Conservation (phyloP, 2,113 vertebrate species). For the Anser brachyrhynchus region DNA sequence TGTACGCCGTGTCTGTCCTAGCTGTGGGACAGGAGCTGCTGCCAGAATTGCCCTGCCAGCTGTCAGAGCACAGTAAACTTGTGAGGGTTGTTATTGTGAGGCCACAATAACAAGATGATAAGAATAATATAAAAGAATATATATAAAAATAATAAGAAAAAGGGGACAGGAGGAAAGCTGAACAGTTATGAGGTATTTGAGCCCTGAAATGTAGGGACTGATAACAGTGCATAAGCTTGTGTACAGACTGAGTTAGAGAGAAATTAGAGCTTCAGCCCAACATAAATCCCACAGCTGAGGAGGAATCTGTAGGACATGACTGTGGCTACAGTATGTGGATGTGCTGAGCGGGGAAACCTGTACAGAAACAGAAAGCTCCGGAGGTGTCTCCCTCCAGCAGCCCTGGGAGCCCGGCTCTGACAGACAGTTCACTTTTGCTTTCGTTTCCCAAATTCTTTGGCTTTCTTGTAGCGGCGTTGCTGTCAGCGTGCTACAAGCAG, state of each 20-base stretch:
- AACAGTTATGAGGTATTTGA: neutral
- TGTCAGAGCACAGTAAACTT: neutral
- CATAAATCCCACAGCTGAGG: neutral
- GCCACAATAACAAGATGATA: too few species aligned
- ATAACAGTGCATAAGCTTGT: neutral
- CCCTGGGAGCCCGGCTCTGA: neutral
- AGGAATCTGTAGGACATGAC: neutral
- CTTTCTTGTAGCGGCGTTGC: rapidly evolving
- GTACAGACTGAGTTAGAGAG: neutral
- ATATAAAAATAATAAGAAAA: neutral
- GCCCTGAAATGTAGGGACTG: neutral
- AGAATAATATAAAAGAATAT: too few species aligned
- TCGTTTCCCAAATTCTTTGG: neutral
- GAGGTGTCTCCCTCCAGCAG: neutral
- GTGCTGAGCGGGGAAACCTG: neutral
- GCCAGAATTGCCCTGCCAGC: neutral
- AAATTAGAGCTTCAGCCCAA: neutral
- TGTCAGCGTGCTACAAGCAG: rapidly evolving
- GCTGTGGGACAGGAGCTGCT: neutral
- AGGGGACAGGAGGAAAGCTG: neutral
- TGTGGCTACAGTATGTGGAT: neutral
- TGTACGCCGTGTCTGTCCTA: neutral
- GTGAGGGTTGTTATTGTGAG: neutral
- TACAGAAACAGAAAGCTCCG: neutral
- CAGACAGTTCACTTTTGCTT: neutral